Conservation (phyloP, 1,140 invertebrate species). For the Eriocheir sinensis region DNA sequence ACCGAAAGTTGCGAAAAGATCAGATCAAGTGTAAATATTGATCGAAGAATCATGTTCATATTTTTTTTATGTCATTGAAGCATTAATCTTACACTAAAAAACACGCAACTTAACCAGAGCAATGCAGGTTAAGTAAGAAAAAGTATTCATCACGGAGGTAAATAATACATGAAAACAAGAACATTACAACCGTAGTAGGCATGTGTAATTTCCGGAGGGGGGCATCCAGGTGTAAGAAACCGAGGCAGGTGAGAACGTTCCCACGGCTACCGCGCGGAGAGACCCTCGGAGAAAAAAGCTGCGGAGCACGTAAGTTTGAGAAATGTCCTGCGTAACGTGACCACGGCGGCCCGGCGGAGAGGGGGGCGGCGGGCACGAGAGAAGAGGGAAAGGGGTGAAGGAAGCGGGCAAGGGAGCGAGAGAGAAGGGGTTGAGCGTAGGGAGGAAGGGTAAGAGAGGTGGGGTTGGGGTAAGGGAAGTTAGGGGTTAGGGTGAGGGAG, state of each 20-base stretch:
- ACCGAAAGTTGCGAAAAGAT: too few species aligned
- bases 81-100: too few species aligned
- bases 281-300: slow-evolving; percentile 20
- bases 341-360: background rate
- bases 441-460: background rate
- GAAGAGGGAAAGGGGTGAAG: background rate
- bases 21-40: too few species aligned
- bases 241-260: background rate
- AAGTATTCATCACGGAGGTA: too few species aligned
- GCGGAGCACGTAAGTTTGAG: background rate
- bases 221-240: background rate
- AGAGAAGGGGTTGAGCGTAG: too few species aligned
- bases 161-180: background rate
- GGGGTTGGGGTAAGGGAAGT: background rate
- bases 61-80: too few species aligned
- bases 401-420: background rate
- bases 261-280: background rate
- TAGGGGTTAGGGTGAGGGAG: too few species aligned
- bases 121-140: too few species aligned
- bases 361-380: background rate
- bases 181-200: background rate
- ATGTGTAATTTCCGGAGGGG: background rate
- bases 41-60: too few species aligned
- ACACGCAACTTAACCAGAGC: too few species aligned
- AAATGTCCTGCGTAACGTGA: slow-evolving; percentile 23